Evolutionary conservation across 1,140 invertebrate genomes (phyloP), one percentile per base, ranked within the genome.

Genomic region (Ceratina calcarata): DNA sequence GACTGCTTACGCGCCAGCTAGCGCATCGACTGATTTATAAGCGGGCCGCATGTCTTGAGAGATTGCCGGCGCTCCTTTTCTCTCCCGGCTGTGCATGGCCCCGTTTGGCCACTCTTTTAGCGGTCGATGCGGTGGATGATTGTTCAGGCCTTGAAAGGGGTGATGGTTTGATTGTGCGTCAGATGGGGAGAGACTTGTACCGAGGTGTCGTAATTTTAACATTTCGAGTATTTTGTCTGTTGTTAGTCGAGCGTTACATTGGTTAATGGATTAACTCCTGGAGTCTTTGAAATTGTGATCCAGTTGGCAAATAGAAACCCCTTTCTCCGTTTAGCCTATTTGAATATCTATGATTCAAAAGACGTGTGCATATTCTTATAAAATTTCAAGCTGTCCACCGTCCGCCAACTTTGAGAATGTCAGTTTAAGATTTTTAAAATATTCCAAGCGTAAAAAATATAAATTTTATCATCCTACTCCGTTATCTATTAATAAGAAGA

Each of bases 111-210:
- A 78, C 76, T 60, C 51, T 62, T 55, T 78, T 62, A 78, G 68
- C 60, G 76, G 68, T 71, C 27, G 67, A 71, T 27, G 70, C 70
- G 75, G 75, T 77, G 75, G 66, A 69, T 77, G 75, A 77, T 77
- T 70, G 75, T 61, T 24, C 27, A 10, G n/a, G 37, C 18, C 24
- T 45, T 2, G 37, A 32, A 37, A 37, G 27, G 27, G 20, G 37
- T 18, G 24, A 13, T 24, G 68, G 55, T 45, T 61, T 51, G 57
- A 69, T 12, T 24, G 58, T 18, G 37, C 16, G 15, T 7, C 22
- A 22, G 16, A 20, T 20, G 49, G 45, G 66, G 57, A 24, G 16
- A 22, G 57, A 61, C 27, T 71, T 71, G 13, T 71, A 62, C 13
- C 37, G 18, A 60, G 68, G n/a, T 55, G 61, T 49, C 72, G 49